A percentile compares a stretch with the other conserved stretches of the same genome.
phyloP scores from a whole-genome alignment of 2,113 vertebrate species.

The Misgurnus mizolepis region DNA sequence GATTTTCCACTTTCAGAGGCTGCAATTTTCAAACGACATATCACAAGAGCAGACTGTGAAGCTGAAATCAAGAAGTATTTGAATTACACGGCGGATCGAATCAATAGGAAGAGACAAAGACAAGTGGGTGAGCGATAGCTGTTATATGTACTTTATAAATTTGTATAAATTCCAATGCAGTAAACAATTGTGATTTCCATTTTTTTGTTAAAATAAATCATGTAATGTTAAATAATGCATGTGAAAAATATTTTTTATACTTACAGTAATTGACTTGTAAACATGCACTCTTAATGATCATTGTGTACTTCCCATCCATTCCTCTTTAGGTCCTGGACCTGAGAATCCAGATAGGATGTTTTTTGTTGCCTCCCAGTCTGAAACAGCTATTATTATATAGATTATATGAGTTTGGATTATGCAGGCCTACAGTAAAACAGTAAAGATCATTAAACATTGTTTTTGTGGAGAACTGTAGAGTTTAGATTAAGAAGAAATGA shows the following conservation, averaged over 20 bases:
- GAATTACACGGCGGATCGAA: not conserved
- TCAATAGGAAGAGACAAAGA: not conserved
- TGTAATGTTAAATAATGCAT: too few species aligned
- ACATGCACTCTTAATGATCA: not conserved
- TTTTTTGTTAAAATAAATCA: too few species aligned
- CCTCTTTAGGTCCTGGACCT: not conserved
- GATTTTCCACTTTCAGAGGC: conserved; percentile 14
- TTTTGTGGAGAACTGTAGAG: too few species aligned
- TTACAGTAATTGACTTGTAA: not conserved
- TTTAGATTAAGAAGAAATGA: too few species aligned
- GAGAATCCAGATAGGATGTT: not conserved
- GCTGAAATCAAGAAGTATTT: conserved; percentile 19
- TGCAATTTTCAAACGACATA: not conserved
- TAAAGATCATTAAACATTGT: too few species aligned
- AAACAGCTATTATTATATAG: too few species aligned
- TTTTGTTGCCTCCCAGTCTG: not conserved
- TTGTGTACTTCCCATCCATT: not conserved
- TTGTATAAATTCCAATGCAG: not conserved
- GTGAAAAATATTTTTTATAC: too few species aligned
- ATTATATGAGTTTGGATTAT: too few species aligned
- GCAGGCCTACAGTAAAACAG: too few species aligned
- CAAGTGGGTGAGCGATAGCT: not conserved
- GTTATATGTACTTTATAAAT: not conserved
- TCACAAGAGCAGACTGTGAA: not conserved
- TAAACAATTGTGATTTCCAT: not conserved